phyloP scores from a whole-genome alignment of 2,113 vertebrate genomes.

The Alectura lathami region DNA sequence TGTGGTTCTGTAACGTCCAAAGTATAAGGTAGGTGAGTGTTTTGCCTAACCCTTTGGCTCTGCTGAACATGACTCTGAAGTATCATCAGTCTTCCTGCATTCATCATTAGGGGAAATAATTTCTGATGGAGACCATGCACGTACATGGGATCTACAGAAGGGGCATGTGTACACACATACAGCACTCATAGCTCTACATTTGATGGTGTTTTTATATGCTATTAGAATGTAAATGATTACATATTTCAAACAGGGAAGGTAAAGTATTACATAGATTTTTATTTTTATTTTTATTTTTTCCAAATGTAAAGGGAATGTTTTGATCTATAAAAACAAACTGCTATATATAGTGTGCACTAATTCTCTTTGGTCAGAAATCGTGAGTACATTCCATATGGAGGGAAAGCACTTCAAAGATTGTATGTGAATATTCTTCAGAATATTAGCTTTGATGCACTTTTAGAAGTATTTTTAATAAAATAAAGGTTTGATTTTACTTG shows the following conservation, averaged over 20 bases:
- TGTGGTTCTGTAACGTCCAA: background rate
- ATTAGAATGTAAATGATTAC: background rate
- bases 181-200: background rate
- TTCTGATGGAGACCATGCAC: background rate
- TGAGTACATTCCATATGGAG: background rate
- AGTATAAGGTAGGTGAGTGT: background rate
- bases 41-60: background rate
- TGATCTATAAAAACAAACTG: background rate
- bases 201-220: background rate
- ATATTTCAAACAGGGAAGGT: background rate
- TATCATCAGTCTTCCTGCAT: background rate
- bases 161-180: background rate
- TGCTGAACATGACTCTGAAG: background rate
- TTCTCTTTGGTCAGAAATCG: background rate
- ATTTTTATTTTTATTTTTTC: too few relatives aligned
- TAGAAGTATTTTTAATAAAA: constrained; percentile 27
- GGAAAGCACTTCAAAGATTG: background rate
- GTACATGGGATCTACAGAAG: background rate
- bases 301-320: background rate
- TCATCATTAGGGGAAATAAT: background rate
- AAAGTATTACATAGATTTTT: background rate
- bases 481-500: constrained; percentile 36
- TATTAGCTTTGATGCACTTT: background rate
- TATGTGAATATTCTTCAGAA: background rate
- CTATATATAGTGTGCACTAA: background rate